These are phyloP conservation scores for Tinea semifulvella DNA, from an alignment of 2,888 invertebrate species.

Conservation along the genomic window DNA sequence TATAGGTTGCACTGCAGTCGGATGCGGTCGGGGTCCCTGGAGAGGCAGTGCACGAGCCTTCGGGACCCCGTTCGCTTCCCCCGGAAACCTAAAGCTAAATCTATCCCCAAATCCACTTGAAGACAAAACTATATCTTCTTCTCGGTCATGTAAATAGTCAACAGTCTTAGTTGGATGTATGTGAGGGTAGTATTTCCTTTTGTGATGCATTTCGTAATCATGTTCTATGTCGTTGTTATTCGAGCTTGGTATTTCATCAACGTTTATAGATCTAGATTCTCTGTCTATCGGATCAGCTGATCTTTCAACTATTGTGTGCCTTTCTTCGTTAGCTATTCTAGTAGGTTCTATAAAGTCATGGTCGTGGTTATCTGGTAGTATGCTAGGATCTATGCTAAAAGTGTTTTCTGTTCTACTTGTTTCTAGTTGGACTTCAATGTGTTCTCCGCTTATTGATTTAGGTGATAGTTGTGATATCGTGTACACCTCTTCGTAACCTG, in stretches of 20 bases:
- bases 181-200: slow-evolving; percentile 52
- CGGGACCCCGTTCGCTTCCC: slow-evolving; percentile 82
- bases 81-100: slow-evolving; percentile 68
- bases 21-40: slow-evolving; percentile 73
- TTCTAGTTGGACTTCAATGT: slow-evolving; percentile 29
- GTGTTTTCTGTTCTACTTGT: slow-evolving; percentile 42
- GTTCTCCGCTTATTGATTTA: slow-evolving; percentile 58
- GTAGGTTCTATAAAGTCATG: slow-evolving; percentile 22
- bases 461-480: slow-evolving; percentile 76
- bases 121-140: slow-evolving; percentile 41
- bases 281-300: slow-evolving; percentile 61
- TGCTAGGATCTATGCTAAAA: slow-evolving; percentile 52
- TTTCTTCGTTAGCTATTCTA: slow-evolving; percentile 24
- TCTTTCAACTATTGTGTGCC: slow-evolving; percentile 56
- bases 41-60: slow-evolving; percentile 71
- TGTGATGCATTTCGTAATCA: slow-evolving; percentile 59
- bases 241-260: slow-evolving; percentile 56
- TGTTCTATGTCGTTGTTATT: slow-evolving; percentile 69
- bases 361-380: slow-evolving; percentile 27
- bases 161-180: slow-evolving; percentile 67
- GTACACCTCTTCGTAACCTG: slow-evolving; percentile 64
- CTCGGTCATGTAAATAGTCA: slow-evolving; percentile 35
- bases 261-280: slow-evolving; percentile 61
- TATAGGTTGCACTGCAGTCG: slow-evolving; percentile 61
- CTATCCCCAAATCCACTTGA: slow-evolving; percentile 52